phyloP scores from a whole-genome alignment of 2,113 vertebrate genomes.

The Sclerurus mexicanus region DNA sequence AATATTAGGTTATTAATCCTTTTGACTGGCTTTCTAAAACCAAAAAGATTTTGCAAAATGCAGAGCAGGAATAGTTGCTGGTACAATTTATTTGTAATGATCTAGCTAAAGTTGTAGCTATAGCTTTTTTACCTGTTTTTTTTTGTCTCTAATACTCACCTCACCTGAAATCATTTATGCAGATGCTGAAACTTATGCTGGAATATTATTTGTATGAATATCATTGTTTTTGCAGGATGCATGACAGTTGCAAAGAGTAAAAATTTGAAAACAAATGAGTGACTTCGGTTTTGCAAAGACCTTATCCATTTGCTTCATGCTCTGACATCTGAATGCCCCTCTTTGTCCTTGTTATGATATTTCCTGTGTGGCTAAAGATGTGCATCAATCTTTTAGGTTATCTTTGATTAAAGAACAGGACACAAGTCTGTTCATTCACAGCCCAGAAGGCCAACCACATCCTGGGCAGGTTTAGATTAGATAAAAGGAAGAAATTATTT shows the following conservation, averaged over 20 bases:
- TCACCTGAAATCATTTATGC: neutral
- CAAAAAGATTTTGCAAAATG: neutral
- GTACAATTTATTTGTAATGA: neutral
- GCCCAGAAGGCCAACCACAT: neutral
- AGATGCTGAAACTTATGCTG: neutral
- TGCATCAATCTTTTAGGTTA: neutral
- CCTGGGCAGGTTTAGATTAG: neutral
- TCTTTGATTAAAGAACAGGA: neutral
- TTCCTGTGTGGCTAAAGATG: neutral
- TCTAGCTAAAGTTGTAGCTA: neutral
- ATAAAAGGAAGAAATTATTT: neutral
- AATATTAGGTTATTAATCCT: neutral
- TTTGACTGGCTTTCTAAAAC: neutral
- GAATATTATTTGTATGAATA: neutral
- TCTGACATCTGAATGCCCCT: neutral
- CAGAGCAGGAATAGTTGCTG: neutral
- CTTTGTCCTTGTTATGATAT: neutral
- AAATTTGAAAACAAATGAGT: neutral
- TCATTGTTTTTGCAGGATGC: neutral
- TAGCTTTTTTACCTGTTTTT: neutral
- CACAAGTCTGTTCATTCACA: fast-evolving
- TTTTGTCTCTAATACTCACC: neutral
- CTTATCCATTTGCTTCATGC: neutral
- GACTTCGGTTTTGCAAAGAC: neutral
- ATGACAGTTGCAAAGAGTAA: neutral